A percentile compares a stretch with the other conserved stretches of the same genome.
phyloP scores from a whole-genome alignment of 2,797 vertebrate genomes.

The Gambusia yucatana region DNA sequence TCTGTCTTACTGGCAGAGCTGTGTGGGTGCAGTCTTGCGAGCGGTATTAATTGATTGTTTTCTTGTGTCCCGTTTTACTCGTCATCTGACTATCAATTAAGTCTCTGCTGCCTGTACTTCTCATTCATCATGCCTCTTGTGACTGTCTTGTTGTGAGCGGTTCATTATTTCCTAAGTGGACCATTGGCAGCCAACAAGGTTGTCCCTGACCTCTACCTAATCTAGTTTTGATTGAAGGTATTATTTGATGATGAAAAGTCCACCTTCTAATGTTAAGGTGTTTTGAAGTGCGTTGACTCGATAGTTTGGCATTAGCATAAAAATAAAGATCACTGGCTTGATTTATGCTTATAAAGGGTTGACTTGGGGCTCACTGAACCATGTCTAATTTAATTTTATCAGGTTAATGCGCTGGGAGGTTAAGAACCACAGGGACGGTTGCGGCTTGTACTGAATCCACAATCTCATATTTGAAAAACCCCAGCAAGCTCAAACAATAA shows the following conservation, averaged over 20 bases:
- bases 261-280: constrained; percentile 35
- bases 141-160: constrained; percentile 62
- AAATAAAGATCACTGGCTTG: constrained; percentile 29
- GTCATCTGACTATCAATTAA: constrained; percentile 69
- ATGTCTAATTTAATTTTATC: constrained; percentile 59
- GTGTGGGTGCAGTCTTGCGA: constrained; percentile 22
- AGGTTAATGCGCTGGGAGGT: constrained; percentile 47
- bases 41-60: constrained; percentile 62
- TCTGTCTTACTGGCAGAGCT: constrained; percentile 31
- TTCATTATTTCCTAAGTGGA: constrained; percentile 72
- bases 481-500: constrained; percentile 26
- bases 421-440: constrained; percentile 32
- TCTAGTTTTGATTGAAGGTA: constrained; percentile 63
- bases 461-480: constrained; percentile 19
- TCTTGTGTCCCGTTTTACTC: constrained; percentile 60
- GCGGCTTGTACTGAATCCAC: constrained; percentile 37
- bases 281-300: constrained; percentile 41
- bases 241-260: constrained; percentile 37
- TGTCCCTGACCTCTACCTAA: constrained; percentile 67
- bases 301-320: constrained; percentile 8
- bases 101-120: constrained; percentile 28
- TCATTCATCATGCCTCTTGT: constrained; percentile 72
- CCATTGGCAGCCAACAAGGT: constrained; percentile 59
- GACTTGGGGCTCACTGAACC: constrained; percentile 40
- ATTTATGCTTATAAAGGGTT: constrained; percentile 37